Conservation (phyloP, 2,797 vertebrate genomes). For the Cephalopachus bancanus region DNA sequence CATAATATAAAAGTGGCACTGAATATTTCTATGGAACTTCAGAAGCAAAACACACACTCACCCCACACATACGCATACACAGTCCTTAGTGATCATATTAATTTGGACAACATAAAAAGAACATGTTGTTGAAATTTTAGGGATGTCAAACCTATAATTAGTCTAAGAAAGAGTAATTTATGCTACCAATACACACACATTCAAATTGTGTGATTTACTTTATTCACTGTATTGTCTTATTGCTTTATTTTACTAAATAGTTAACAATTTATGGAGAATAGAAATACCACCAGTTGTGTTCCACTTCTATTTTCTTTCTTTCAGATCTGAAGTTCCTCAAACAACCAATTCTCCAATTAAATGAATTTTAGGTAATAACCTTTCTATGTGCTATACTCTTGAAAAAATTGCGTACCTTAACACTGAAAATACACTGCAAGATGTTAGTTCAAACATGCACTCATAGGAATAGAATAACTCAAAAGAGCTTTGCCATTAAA, state of each 20-base stretch:
- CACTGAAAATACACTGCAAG: not conserved
- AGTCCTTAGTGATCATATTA: not conserved
- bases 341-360: not conserved
- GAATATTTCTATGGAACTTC: not conserved
- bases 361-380: not conserved
- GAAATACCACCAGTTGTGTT: not conserved
- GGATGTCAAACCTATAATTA: not conserved
- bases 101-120: not conserved
- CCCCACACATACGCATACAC: not conserved
- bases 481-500: not conserved
- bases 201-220: constrained; percentile 2
- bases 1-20: not conserved
- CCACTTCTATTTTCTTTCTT: not conserved
- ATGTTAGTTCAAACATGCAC: not conserved
- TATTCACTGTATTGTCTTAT: not conserved
- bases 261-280: not conserved
- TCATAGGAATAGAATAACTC: not conserved
- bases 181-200: not conserved
- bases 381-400: not conserved
- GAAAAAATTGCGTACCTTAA: not conserved
- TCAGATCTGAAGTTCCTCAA: constrained; percentile 25
- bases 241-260: not conserved
- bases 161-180: not conserved
- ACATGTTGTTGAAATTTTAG: not conserved
- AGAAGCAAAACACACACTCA: not conserved